A percentile compares a stretch with the other conserved stretches of the same genome.
Evolutionary conservation across 2,888 invertebrate species (phyloP).

Genomic region (Bursaphelenchus okinawaensis): DNA sequence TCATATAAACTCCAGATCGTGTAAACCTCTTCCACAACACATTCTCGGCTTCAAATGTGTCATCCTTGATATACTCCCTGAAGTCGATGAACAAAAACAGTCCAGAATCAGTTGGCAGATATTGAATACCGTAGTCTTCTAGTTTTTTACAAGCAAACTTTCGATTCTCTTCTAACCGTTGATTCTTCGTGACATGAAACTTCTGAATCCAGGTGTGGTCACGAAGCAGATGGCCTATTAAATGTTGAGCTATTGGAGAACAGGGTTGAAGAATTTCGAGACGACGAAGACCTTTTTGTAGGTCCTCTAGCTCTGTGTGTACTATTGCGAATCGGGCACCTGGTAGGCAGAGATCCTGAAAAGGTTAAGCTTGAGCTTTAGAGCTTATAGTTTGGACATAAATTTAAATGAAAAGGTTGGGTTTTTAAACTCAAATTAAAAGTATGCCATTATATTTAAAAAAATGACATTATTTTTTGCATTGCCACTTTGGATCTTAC

Average conservation of each 20-base stretch:
- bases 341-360: conserved; percentile 41
- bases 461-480: too few species aligned
- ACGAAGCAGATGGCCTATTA: conserved; percentile 30
- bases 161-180: conserved; percentile 32
- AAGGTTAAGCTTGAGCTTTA: neutral
- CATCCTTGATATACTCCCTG: conserved; percentile 25
- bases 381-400: neutral
- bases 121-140: conserved; percentile 29
- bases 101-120: conserved; percentile 29
- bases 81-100: conserved; percentile 39
- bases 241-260: conserved; percentile 39
- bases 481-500: too few species aligned
- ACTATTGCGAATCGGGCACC: conserved; percentile 38
- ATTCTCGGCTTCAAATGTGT: conserved; percentile 25
- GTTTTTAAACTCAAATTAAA: neutral
- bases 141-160: conserved; percentile 31
- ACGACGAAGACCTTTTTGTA: conserved; percentile 29
- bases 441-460: neutral
- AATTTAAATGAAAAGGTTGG: neutral
- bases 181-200: conserved; percentile 15
- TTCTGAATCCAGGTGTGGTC: conserved; percentile 26
- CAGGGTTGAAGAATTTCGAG: conserved; percentile 40
- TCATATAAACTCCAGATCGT: conserved; percentile 43
- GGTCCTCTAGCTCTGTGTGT: conserved; percentile 28
- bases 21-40: conserved; percentile 26